Evolutionary conservation across 1,140 invertebrate genomes (phyloP), one percentile per base, ranked within the genome.

Genomic region (Panulirus ornatus): DNA sequence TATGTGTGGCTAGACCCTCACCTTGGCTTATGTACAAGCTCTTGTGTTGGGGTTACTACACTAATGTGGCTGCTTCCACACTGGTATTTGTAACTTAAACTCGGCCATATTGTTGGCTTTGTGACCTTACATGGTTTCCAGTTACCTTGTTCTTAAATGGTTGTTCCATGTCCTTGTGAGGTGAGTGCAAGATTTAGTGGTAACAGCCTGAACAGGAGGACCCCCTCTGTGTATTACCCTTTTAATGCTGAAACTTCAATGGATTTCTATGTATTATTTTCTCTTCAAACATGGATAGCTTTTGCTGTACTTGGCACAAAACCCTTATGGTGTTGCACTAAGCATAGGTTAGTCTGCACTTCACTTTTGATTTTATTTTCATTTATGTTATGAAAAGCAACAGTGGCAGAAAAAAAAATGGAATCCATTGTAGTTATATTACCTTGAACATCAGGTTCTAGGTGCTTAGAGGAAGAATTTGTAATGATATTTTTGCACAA

Each of bases 401-500:
- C 9, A 16, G 54, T n/a, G 22, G 40, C n/a, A 66, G n/a, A 44
- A 78, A 78, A 66, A 47, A 44, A 78, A 78, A 22, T 44, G 81
- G 51, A 83, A 83, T 83, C 81, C 54, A 83, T 83, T 83, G 81
- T 63, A 63, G 81, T 83, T 19, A 16, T 34, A 34, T 40, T 66
- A 40, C 81, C 38, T 44, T 47, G 40, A 84, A 63, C 63, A 73
- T 47, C 63, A 84, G 38, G 83, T 44, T 71, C 34, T 73, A 51
- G 83, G 47, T 75, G 66, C 71, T 58, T 76, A 75, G 66, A 76
- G 44, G 44, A 54, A 86, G 51, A 86, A 76, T 76, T 84, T 86
- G 70, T 86, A 86, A 44, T 38, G 8, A 54, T 86, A 86, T 86
- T 86, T 86, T 86, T 86, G 84, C 84, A 86, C 84, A 76, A 14